phyloP scores from a whole-genome alignment of 2,113 vertebrate genomes.

The Channa maculata region DNA sequence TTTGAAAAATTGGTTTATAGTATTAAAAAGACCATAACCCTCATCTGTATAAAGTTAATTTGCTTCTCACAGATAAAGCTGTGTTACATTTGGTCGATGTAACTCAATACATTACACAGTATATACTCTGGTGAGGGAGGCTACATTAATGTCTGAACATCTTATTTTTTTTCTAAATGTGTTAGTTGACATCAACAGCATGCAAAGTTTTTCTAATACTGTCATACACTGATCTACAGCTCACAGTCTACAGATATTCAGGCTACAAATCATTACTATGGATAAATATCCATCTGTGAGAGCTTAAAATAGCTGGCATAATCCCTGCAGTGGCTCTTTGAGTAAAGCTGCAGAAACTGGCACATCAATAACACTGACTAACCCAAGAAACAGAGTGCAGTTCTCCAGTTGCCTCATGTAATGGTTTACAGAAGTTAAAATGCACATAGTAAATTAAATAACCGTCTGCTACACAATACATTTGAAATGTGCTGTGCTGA shows the following conservation, averaged over 20 bases:
- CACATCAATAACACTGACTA: slow-evolving; percentile 48
- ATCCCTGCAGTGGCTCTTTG: slow-evolving; percentile 61
- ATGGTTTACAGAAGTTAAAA: slow-evolving; percentile 20
- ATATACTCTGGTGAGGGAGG: not conserved
- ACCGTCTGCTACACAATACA: not conserved
- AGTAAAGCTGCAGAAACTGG: slow-evolving; percentile 52
- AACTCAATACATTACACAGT: not conserved
- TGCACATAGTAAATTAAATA: slow-evolving; percentile 2
- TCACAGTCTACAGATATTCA: slow-evolving; percentile 2
- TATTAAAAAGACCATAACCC: not conserved
- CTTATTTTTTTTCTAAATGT: not conserved
- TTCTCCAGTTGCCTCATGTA: slow-evolving; percentile 17
- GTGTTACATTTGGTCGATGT: not conserved
- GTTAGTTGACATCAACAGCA: not conserved
- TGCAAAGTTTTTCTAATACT: not conserved
- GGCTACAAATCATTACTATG: slow-evolving; percentile 45
- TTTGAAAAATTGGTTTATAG: no score
- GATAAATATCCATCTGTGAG: slow-evolving; percentile 57
- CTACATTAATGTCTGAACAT: not conserved
- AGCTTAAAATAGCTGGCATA: slow-evolving; percentile 67
- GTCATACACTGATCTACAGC: slow-evolving; percentile 11
- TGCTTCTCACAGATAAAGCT: not conserved
- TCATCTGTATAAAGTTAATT: not conserved
- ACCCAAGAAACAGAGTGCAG: not conserved
- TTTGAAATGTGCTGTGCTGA: not conserved